A percentile compares a stretch with the other conserved stretches of the same genome.
Evolutionary conservation across 2,888 invertebrate genomes (phyloP).

Genomic region (Fissipunctia ypsillon): DNA sequence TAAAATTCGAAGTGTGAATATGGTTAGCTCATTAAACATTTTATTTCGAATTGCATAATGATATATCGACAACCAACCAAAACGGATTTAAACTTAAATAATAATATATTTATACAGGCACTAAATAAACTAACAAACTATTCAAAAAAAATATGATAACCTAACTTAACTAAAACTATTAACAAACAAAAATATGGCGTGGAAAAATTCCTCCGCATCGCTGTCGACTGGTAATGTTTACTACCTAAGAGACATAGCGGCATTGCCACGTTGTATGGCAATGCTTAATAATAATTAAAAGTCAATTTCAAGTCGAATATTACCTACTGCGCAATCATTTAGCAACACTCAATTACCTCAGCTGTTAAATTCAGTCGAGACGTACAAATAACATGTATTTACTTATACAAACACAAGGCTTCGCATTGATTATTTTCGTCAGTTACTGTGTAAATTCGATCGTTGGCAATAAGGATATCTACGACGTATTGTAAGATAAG

Average conservation of each 20-base stretch:
- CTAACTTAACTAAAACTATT: no score
- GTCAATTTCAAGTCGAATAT: conserved; percentile 49
- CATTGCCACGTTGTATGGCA: no score
- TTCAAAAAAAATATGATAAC: no score
- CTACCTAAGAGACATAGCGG: no score
- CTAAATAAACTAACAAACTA: no score
- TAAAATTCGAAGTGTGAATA: background rate
- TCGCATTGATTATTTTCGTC: conserved; percentile 73
- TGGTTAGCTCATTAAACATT: background rate
- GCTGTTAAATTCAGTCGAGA: conserved; percentile 53
- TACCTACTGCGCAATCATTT: conserved; percentile 55
- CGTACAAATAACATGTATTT: conserved; percentile 64
- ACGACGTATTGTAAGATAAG: conserved; percentile 81
- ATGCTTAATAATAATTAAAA: conserved; percentile 59
- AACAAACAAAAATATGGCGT: no score
- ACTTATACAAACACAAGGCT: conserved; percentile 70
- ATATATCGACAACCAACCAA: conserved; percentile 31
- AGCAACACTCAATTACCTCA: conserved; percentile 57
- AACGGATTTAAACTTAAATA: conserved; percentile 49
- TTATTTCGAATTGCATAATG: conserved; percentile 16
- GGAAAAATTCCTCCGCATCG: no score
- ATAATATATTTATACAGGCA: no score
- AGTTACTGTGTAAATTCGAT: conserved; percentile 75
- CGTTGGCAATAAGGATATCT: conserved; percentile 71
- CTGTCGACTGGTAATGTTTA: no score